Base-by-base conservation (phyloP, 2,797 vertebrate genomes). In the Bufotes viridis region DNA sequence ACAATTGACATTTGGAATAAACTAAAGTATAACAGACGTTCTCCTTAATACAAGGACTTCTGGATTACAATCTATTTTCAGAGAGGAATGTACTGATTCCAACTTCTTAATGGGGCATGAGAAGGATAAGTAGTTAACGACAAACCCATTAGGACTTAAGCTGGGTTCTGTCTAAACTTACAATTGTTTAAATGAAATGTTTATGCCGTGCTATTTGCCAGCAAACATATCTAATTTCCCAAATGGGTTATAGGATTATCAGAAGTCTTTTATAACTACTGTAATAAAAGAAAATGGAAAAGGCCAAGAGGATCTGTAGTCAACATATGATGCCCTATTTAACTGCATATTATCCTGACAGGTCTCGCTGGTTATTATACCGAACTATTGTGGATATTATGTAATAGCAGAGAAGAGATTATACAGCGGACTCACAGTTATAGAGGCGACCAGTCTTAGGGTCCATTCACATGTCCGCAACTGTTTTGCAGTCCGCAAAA, bases 61-160 rank as follows among this genome's bases (percentile, higher is more conserved):
- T 76, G 80, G 81, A 76, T 87, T 87, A 69, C 80, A 82, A 42
- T 87, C 86, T 87, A 83, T 87, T 87, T 82, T 87, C 70, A 78
- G 81, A 82, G 60, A 57, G 20, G 24, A 67, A 67, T 61, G 69
- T 55, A 87, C 81, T 87, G 58, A 87, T 34, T 87, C 70, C 80
- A 82, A 53, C 80, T 82, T 75, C 70, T 78, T 87, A 87, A 87
- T 87, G 80, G 81, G 58, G 58, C 72, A 82, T 87, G 86, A 87
- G 86, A 75, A 76, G 86, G 86, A 82, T 87, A 87, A 78, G 70
- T 87, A 26, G 86, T 69, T 87, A 87, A 83, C 18, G 72, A 78
- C 70, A 87, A 87, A 87, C 80, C 60, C 81, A 87, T 87, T 87
- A 87, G 60, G 70, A 78, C 11, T 83, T 82, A 82, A 82, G 58